Evolutionary conservation across 2,888 invertebrate genomes (phyloP), one percentile per base, ranked within the genome.

Genomic region (Parelbella ahira): DNA sequence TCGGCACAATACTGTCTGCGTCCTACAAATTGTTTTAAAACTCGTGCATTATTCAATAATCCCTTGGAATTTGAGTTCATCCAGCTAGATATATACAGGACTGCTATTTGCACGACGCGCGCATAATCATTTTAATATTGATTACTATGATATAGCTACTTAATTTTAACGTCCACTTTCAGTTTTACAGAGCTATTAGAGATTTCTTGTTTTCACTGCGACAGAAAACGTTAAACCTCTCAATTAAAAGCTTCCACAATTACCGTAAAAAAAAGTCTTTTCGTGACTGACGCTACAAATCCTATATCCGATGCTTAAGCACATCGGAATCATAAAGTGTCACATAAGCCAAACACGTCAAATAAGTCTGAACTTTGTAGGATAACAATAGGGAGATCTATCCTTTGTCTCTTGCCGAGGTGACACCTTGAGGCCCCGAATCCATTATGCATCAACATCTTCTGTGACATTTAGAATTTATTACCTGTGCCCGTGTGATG

Each of bases 391-490:
- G 41, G 18, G 29, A 44, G 6, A 24, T 55, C 34, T 41, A 50
- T 48, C 50, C 51, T 45, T 51, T 36, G 36, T 24, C 27, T 36
- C 41, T 39, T 33, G 15, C 44, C 8, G 32, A 63, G 59, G 58
- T 62, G 63, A 63, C 70, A 71, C 68, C 73, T 74, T 51, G 56
- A 59, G 64, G 78, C 74, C 55, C 60, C 56, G 59, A 65, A 73
- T 72, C 66, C 66, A 78, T 78, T 75, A 79, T 71, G 68, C 69
- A 76, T 78, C 74, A n/a, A n/a, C n/a, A 78, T 81, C 70, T 73
- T 68, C 62, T 67, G 68, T 76, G 81, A 77, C 77, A 77, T 80
- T 79, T 72, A 68, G 67, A 78, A 81, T 83, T 77, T 80, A 82
- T 79, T 75, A 69, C 68, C 63, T 61, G 65, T 68, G 76, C 68